Base-by-base conservation (phyloP, 2,888 invertebrate genomes). In the Ditula angustiorana region DNA sequence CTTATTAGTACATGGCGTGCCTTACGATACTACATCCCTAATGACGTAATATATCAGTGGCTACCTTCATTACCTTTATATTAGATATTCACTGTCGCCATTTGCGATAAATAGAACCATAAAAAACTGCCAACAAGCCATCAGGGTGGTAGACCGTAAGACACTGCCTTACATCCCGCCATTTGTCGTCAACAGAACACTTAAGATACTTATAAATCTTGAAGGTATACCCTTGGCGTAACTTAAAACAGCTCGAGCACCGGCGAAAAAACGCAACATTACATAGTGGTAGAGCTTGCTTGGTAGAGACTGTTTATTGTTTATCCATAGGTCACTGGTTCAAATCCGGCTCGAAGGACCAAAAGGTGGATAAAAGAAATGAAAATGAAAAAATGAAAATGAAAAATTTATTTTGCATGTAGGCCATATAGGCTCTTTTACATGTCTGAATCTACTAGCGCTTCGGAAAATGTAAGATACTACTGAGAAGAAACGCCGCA, bases 301-400 rank as follows among this genome's bases (percentile, higher is more conserved):
- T n/a, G n/a, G n/a, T n/a, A n/a, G n/a, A n/a, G n/a, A n/a, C n/a
- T n/a, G n/a, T n/a, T n/a, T n/a, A n/a, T n/a, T n/a, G n/a, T n/a
- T 67, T 57, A 93, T 93, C 93, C 93, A 93, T 93, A 94, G 93
- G 93, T 94, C 93, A 90, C 94, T 94, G 94, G 93, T 93, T 94
- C 94, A 93, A 93, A 93, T 93, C 93, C 93, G 93, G 93, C 90
- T 93, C 93, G 92, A 93, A 93, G 93, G 93, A 93, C n/a, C n/a
- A n/a, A n/a, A n/a, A n/a, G n/a, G n/a, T n/a, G n/a, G n/a, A n/a
- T n/a, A n/a, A n/a, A n/a, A n/a, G n/a, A n/a, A n/a, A n/a, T n/a
- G n/a, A n/a, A n/a, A n/a, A n/a, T n/a, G n/a, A n/a, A n/a, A n/a
- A n/a, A n/a, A n/a, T n/a, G n/a, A n/a, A n/a, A n/a, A n/a, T n/a